These are phyloP conservation scores for Drosophila ustulata DNA, from an alignment of 2,888 invertebrate species.

Conservation along the genomic window DNA sequence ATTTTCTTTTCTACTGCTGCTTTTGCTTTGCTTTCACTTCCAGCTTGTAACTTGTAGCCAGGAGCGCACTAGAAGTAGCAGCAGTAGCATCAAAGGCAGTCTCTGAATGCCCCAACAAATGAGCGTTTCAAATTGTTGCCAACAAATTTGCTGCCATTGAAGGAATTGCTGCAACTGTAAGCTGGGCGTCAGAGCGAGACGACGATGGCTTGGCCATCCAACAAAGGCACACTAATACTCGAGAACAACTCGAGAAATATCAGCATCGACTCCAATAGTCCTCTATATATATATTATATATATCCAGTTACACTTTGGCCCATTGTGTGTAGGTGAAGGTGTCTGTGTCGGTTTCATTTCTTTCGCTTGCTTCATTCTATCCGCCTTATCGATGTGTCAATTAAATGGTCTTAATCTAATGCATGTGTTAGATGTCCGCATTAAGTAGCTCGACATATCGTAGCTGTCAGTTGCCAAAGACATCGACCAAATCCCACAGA, in stretches of 20 bases:
- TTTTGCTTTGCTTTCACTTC: slow-evolving; percentile 39
- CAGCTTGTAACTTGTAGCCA: slow-evolving; percentile 1
- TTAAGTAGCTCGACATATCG: slow-evolving; percentile 53
- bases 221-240: slow-evolving; percentile 36
- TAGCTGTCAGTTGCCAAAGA: slow-evolving; percentile 40
- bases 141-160: slow-evolving; percentile 76
- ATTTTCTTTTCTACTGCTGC: slow-evolving; percentile 5
- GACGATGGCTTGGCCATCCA: slow-evolving; percentile 37
- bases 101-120: slow-evolving; percentile 66
- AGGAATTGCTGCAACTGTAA: slow-evolving; percentile 53
- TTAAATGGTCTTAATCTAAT: slow-evolving; percentile 72
- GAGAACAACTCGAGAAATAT: slow-evolving; percentile 16
- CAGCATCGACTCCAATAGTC: slow-evolving; percentile 11
- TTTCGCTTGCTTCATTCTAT: slow-evolving; percentile 13
- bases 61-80: not conserved
- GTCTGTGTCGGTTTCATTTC: slow-evolving; percentile 38
- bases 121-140: slow-evolving; percentile 75
- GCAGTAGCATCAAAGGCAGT: slow-evolving; percentile 59
- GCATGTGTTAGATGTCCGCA: slow-evolving; percentile 57
- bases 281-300: not conserved
- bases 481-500: slow-evolving; percentile 27
- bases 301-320: not conserved
- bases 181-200: slow-evolving; percentile 27
- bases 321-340: slow-evolving; percentile 17
- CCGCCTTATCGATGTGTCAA: slow-evolving; percentile 69